A percentile compares a stretch with the other conserved stretches of the same genome.
These are phyloP conservation scores for Malachius bipustulatus DNA, from an alignment of 2,888 invertebrate species.

Conservation along the genomic window DNA sequence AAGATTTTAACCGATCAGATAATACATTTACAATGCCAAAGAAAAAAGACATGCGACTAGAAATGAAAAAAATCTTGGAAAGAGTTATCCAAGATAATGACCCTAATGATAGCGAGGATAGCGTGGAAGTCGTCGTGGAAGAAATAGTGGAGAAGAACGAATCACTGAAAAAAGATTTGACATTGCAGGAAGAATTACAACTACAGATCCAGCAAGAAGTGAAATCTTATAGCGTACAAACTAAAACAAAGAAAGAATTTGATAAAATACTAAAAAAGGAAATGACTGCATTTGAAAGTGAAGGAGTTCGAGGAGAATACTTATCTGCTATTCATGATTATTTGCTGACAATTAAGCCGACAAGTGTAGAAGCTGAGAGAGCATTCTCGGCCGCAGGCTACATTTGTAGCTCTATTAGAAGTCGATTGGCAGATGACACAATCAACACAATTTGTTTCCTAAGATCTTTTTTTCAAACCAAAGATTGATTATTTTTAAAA, in stretches of 20 bases:
- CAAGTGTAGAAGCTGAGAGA: too few species aligned
- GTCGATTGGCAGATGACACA: too few species aligned
- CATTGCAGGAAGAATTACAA: slow-evolving; percentile 14
- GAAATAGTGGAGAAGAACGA: slow-evolving; percentile 8
- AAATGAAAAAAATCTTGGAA: slow-evolving; percentile 6
- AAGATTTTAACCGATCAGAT: slow-evolving; percentile 9
- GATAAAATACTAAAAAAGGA: slow-evolving; percentile 14
- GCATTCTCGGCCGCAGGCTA: too few species aligned
- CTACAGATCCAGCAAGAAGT: slow-evolving; percentile 13
- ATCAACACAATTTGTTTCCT: too few species aligned
- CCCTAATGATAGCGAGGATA: too few species aligned
- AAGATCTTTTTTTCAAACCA: too few species aligned
- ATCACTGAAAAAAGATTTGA: slow-evolving; percentile 11
- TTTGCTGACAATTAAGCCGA: too few species aligned
- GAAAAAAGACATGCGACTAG: slow-evolving; percentile 1
- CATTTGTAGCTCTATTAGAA: too few species aligned
- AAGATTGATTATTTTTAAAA: too few species aligned
- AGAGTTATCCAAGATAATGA: slow-evolving; percentile 6
- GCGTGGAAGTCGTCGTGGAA: neutral
- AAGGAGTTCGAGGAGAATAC: too few species aligned
- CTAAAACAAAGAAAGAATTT: slow-evolving; percentile 12
- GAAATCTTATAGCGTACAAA: slow-evolving; percentile 12
- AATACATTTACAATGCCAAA: slow-evolving; percentile 4
- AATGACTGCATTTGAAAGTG: slow-evolving; percentile 6
- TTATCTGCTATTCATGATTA: too few species aligned